Conservation (phyloP, 2,113 vertebrate genomes). For the Apeltes quadracus region DNA sequence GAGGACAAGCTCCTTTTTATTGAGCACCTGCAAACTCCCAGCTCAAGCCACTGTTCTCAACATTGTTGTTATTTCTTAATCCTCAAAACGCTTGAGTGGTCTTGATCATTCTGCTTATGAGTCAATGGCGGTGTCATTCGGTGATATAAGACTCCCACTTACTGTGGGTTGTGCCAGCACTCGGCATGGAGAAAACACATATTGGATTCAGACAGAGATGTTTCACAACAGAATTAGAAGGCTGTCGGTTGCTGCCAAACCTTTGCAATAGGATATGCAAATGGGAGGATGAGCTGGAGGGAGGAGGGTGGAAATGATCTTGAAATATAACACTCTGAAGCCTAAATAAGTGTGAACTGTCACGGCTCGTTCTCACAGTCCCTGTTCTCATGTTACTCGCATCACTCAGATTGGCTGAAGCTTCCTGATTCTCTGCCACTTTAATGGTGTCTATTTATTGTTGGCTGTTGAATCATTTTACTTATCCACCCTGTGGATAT, state of each 20-base stretch:
- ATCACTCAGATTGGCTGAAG: constrained; percentile 46
- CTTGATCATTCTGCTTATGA: constrained; percentile 52
- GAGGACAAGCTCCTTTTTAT: constrained; percentile 27
- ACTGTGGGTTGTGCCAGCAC: constrained; percentile 25
- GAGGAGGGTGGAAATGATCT: constrained; percentile 47
- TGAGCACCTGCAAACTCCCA: constrained; percentile 8
- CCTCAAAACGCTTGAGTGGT: constrained; percentile 37
- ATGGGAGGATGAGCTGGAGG: constrained; percentile 41
- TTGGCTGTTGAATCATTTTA: constrained; percentile 55
- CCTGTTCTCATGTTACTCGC: constrained; percentile 42
- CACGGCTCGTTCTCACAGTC: constrained; percentile 29
- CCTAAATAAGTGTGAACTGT: constrained; percentile 57
- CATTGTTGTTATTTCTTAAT: constrained; percentile 34
- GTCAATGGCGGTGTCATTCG: constrained; percentile 54
- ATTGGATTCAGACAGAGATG: constrained; percentile 50
- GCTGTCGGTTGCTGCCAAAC: constrained; percentile 52
- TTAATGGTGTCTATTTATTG: constrained; percentile 63
- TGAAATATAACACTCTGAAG: constrained; percentile 49
- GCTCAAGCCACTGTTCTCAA: constrained; percentile 10
- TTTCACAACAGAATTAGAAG: constrained; percentile 61
- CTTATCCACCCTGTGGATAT: constrained; percentile 40
- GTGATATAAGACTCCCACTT: constrained; percentile 64
- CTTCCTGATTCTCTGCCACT: constrained; percentile 40
- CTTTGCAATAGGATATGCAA: constrained; percentile 56
- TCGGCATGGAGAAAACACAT: constrained; percentile 31